phyloP scores from a whole-genome alignment of 2,888 invertebrate species.

The Diadromus collaris region DNA sequence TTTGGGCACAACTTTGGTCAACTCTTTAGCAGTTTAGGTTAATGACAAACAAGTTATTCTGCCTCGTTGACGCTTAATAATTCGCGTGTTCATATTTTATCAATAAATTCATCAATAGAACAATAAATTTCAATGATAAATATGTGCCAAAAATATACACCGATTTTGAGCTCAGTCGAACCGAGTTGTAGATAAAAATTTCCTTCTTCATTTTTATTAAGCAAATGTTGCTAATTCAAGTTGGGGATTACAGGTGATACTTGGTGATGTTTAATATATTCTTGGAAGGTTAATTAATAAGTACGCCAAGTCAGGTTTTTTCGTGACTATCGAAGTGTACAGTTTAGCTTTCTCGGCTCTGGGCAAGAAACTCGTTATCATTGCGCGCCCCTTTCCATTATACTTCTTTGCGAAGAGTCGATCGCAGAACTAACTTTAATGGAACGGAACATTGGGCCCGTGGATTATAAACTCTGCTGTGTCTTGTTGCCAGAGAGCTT shows the following conservation, averaged over 20 bases:
- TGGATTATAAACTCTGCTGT: conserved; percentile 39
- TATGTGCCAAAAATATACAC: no score
- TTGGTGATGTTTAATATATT: neutral
- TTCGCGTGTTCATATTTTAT: no score
- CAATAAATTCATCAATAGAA: no score
- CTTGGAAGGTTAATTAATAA: neutral
- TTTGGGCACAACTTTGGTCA: no score
- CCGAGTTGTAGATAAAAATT: neutral
- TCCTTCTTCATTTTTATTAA: neutral
- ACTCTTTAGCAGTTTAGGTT: no score
- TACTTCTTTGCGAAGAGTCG: conserved; percentile 12
- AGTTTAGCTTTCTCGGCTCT: conserved; percentile 11
- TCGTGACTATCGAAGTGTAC: neutral
- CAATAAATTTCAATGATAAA: no score
- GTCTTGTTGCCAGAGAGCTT: conserved; percentile 47
- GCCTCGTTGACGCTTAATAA: no score
- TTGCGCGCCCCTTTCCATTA: conserved; percentile 2
- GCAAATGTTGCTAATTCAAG: neutral
- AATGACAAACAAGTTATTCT: no score
- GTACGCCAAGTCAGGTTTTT: neutral
- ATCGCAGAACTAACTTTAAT: conserved; percentile 40
- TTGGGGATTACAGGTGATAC: neutral
- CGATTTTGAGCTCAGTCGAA: no score
- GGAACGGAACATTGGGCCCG: conserved; percentile 36
- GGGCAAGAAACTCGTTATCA: conserved; percentile 7